Conservation (phyloP, 2,888 invertebrate species). For the Hyposoter didymator region DNA sequence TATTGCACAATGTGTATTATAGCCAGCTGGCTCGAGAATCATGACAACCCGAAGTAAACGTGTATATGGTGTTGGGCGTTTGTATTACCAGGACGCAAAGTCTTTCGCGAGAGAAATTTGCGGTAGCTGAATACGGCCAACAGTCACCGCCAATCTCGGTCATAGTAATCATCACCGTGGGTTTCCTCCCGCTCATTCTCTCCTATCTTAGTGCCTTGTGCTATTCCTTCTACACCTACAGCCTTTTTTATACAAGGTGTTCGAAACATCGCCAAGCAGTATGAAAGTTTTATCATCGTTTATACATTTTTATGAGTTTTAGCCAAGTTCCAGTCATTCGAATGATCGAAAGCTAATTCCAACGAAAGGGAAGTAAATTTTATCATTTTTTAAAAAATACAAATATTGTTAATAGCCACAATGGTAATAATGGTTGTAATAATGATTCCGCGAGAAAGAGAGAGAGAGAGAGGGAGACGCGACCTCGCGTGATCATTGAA, state of each 20-base stretch:
- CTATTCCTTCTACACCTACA: constrained; percentile 52
- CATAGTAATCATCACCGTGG: constrained; percentile 56
- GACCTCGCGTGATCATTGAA: constrained; percentile 68
- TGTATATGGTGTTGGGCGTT: constrained; percentile 36
- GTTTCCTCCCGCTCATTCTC: constrained; percentile 37
- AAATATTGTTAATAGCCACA: neutral
- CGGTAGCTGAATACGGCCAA: constrained; percentile 68
- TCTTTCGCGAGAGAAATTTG: constrained; percentile 40
- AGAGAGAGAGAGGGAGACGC: constrained; percentile 13
- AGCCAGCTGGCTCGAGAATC: constrained; percentile 58
- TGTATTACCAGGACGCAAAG: constrained; percentile 37
- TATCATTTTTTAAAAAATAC: neutral
- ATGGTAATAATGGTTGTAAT: neutral
- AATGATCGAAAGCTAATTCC: too few relatives aligned
- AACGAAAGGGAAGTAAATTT: too few relatives aligned
- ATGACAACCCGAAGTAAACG: constrained; percentile 42
- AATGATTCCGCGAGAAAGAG: neutral
- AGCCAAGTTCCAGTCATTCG: too few relatives aligned
- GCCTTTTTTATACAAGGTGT: neutral
- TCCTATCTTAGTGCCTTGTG: constrained; percentile 54
- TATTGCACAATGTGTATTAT: constrained; percentile 76
- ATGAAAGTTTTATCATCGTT: too few relatives aligned
- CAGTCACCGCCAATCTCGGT: constrained; percentile 64
- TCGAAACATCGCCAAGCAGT: neutral
- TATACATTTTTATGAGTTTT: too few relatives aligned